These are phyloP conservation scores for Lophochroa leadbeateri DNA, from an alignment of 2,113 vertebrate genomes.

Conservation along the genomic window DNA sequence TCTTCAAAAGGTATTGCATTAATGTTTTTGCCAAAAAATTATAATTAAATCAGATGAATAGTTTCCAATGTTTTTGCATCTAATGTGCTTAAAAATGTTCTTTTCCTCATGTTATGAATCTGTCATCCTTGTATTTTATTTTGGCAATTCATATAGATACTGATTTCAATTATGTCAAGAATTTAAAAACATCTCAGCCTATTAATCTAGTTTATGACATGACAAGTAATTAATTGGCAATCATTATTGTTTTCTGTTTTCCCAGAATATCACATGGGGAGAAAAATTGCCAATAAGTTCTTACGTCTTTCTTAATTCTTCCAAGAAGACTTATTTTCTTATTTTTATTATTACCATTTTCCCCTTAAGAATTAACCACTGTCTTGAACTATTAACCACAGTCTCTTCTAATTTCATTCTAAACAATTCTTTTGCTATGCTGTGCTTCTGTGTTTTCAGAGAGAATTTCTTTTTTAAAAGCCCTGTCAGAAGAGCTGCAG, in stretches of 20 bases:
- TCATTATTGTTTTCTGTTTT: conserved; percentile 39
- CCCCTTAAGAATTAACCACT: not conserved
- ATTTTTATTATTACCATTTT: not conserved
- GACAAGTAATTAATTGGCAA: conserved; percentile 48
- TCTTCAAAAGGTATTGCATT: conserved; percentile 79
- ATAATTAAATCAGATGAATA: conserved; percentile 77
- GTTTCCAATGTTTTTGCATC: conserved; percentile 71
- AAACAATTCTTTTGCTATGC: not conserved
- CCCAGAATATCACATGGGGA: not conserved
- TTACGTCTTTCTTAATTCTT: not conserved
- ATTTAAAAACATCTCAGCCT: conserved; percentile 57
- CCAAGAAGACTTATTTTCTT: not conserved
- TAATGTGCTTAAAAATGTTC: conserved; percentile 61
- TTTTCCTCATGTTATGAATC: conserved; percentile 55
- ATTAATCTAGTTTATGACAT: conserved; percentile 46
- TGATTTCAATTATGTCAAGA: conserved; percentile 68
- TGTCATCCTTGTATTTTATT: conserved; percentile 55
- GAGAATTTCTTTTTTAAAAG: not conserved
- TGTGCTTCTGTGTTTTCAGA: not conserved
- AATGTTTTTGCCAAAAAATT: conserved; percentile 74
- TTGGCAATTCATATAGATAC: conserved; percentile 59
- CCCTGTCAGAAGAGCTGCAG: not conserved
- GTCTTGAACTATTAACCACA: not conserved
- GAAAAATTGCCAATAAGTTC: not conserved
- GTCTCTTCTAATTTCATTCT: not conserved